Base-by-base conservation (phyloP, 2,797 vertebrate genomes). In the Muraenolepis orangiensis region DNA sequence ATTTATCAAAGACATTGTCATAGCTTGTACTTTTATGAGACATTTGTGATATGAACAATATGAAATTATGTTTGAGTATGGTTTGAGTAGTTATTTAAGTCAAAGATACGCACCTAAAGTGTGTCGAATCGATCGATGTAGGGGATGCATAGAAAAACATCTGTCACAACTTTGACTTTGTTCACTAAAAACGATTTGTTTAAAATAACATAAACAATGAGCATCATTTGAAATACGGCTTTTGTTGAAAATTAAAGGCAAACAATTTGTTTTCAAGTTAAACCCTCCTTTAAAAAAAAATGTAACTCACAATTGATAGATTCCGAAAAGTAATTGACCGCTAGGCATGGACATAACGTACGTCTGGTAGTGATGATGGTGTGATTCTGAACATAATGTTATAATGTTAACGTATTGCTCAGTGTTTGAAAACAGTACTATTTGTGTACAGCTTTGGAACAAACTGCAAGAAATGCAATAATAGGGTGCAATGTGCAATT, bases 401-500 rank as follows among this genome's bases (percentile, higher is more conserved):
- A 1, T 51, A n/a, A 51, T 51, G 76, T 79, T 76, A 77, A 87
- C 87, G 87, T 90, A 79, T 89, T 87, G 87, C 85, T 87, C 80
- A 80, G 82, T 91, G 89, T 92, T 89, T 89, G 75, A 74, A 89
- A 88, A 87, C 77, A 82, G 84, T 90, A 89, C 88, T 91, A 87
- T 90, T 85, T 90, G 88, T 89, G 81, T 85, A 72, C 76, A 11
- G 87, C 82, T 88, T 82, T 85, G 80, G 86, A 87, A 87, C 87
- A 84, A 91, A 72, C 73, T 90, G 89, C 90, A 91, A 90, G 84
- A 89, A 86, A 93, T 90, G 92, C 92, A 93, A 93, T 93, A 93
- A 93, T 90, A 90, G 85, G 89, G 90, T 91, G 86, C 87, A 85
- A 91, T 89, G 92, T 93, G 90, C 91, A 92, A 92, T 91, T 90